Evolutionary conservation across 2,888 invertebrate species (phyloP), one percentile per base, ranked within the genome.

Genomic region (Dugesia japonica): DNA sequence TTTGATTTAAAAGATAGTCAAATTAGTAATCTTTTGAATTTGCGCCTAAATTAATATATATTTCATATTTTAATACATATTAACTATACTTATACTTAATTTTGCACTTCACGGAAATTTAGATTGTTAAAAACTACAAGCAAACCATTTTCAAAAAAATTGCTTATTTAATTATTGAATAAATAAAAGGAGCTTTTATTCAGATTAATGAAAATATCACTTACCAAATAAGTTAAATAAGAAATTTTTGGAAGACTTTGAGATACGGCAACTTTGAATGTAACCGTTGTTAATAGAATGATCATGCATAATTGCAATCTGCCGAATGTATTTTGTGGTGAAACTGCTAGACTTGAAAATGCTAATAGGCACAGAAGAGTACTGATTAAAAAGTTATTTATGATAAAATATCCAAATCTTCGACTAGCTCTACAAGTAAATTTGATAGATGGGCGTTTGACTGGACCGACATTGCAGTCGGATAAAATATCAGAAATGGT

Each of bases 181-280:
- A n/a, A n/a, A n/a, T n/a, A n/a, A n/a, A n/a, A n/a, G n/a, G n/a
- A n/a, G n/a, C n/a, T n/a, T n/a, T n/a, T n/a, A n/a, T n/a, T n/a
- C n/a, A n/a, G n/a, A 38, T 38, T 38, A 17, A 38, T 38, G 9
- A 17, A 13, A 38, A 38, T 38, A 38, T 38, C 13, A 74, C 75
- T 75, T 56, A 75, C 75, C 17, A 75, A 26, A 75, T 75, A 75
- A 9, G 75, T 75, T 23, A 75, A 23, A 75, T 75, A 75, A n/a
- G 75, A 56, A 72, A 75, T 75, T 27, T 75, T 75, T 75, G 75
- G 75, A 23, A 75, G 75, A 75, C 71, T 75, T 26, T 75, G 75
- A 4, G 75, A 75, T 13, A 56, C 75, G 7, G 75, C 75, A 73
- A 75, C 42, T 31, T 75, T 75, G 56, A 75, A 75, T 26, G 75